phyloP scores from a whole-genome alignment of 2,113 vertebrate species.

The Prunella himalayana region DNA sequence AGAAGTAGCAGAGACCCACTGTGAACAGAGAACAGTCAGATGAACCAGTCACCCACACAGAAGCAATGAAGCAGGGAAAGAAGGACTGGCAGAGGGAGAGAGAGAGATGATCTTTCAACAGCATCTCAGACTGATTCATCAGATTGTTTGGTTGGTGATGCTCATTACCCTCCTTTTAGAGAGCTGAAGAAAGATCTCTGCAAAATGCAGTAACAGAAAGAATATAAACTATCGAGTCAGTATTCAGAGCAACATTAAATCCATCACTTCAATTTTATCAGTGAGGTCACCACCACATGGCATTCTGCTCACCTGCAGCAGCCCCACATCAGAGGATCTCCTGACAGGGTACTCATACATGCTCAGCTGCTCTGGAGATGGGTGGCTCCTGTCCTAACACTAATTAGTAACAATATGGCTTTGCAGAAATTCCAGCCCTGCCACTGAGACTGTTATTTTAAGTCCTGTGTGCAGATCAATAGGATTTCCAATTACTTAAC shows the following conservation, averaged over 20 bases:
- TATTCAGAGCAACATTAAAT: background rate
- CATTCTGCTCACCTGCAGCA: background rate
- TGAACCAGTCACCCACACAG: background rate
- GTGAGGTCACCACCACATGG: background rate
- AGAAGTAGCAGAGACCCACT: background rate
- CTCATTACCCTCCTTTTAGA: background rate
- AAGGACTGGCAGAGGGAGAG: background rate
- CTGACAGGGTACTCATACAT: background rate
- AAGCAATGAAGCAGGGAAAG: background rate
- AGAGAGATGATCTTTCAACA: background rate
- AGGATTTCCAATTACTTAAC: slow-evolving; percentile 29
- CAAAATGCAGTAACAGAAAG: background rate
- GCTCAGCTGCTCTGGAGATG: background rate
- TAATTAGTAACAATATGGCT: background rate
- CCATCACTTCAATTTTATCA: background rate
- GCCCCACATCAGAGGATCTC: background rate
- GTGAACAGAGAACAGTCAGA: background rate
- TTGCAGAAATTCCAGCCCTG: slow-evolving; percentile 2
- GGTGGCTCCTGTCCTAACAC: background rate
- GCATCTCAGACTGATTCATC: background rate
- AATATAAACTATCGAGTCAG: background rate
- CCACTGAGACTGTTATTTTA: background rate
- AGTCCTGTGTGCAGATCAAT: background rate
- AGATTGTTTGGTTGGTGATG: background rate
- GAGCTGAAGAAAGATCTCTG: background rate